Evolutionary conservation across 2,888 invertebrate genomes (phyloP).

Genomic region (Thecocarcelia acutangulata): DNA sequence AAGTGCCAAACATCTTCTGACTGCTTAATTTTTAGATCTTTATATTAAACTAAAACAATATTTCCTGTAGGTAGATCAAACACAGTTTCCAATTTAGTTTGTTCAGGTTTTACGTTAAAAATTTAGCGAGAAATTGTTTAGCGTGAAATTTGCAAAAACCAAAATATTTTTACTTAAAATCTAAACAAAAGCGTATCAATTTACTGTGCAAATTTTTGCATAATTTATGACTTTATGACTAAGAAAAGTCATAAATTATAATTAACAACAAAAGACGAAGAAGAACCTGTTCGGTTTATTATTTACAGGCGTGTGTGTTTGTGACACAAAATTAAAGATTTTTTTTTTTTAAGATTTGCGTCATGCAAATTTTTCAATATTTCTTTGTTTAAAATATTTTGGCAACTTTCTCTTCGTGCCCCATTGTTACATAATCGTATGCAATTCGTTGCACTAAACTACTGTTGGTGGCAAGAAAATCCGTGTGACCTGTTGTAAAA

Average conservation of each 20-base stretch:
- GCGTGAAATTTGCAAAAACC: conserved; percentile 69
- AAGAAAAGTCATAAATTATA: conserved; percentile 54
- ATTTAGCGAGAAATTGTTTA: conserved; percentile 48
- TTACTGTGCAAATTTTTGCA: conserved; percentile 28
- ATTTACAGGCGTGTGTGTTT: conserved; percentile 1
- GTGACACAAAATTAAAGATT: background rate
- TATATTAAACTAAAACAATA: conserved; percentile 53
- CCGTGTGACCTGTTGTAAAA: conserved; percentile 69
- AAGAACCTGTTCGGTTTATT: conserved; percentile 52
- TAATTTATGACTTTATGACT: conserved; percentile 60
- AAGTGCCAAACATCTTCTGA: background rate
- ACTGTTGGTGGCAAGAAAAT: conserved; percentile 14
- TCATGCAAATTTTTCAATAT: conserved; percentile 59
- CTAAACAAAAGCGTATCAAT: conserved; percentile 25
- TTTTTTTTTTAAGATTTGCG: no score
- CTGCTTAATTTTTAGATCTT: background rate
- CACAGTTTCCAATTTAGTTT: conserved; percentile 10
- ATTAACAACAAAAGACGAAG: conserved; percentile 26
- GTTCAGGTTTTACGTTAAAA: background rate
- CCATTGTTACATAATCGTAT: conserved; percentile 71
- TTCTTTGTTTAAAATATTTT: conserved; percentile 65
- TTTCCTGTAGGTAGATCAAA: no score
- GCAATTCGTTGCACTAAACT: conserved; percentile 60
- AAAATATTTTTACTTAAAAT: conserved; percentile 69
- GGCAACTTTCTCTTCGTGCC: conserved; percentile 73